Percentiles rank a stretch among this genome's conserved stretches.
Conservation (phyloP, 1,140 invertebrate species). For the Helicoverpa armigera region DNA sequence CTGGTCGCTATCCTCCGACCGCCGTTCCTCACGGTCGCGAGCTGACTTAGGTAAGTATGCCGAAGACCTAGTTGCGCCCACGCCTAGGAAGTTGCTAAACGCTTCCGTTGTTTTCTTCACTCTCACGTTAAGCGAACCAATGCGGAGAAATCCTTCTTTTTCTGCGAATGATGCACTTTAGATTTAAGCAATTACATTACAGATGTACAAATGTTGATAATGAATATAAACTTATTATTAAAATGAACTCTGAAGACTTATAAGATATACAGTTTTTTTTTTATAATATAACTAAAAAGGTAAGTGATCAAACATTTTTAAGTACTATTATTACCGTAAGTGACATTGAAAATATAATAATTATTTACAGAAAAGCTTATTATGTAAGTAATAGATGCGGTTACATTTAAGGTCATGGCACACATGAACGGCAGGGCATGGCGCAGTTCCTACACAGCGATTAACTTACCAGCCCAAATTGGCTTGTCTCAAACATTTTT, state of each 20-base stretch:
- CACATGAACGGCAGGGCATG: no score
- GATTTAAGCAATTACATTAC: neutral
- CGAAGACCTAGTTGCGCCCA: conserved; percentile 87
- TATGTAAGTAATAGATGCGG: no score
- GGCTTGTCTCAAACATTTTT: no score
- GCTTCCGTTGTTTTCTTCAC: conserved; percentile 97
- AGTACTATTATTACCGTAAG: no score
- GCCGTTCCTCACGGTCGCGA: conserved; percentile 68
- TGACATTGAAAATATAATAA: no score
- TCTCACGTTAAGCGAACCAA: conserved; percentile 96
- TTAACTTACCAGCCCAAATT: no score
- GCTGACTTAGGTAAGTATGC: conserved; percentile 73
- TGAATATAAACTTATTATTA: neutral
- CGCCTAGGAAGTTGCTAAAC: conserved; percentile 95
- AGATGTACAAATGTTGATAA: neutral
- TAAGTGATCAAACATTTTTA: neutral
- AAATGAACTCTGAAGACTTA: neutral
- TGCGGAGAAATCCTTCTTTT: conserved; percentile 95
- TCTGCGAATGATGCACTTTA: conserved; percentile 84
- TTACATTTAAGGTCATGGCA: no score
- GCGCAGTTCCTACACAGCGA: no score
- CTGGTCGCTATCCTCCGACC: conserved; percentile 73
- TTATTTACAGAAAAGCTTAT: neutral
- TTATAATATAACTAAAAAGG: neutral
- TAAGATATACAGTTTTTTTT: neutral